Evolutionary conservation across 2,113 vertebrate genomes (phyloP).

Genomic region (Labeo catla): DNA sequence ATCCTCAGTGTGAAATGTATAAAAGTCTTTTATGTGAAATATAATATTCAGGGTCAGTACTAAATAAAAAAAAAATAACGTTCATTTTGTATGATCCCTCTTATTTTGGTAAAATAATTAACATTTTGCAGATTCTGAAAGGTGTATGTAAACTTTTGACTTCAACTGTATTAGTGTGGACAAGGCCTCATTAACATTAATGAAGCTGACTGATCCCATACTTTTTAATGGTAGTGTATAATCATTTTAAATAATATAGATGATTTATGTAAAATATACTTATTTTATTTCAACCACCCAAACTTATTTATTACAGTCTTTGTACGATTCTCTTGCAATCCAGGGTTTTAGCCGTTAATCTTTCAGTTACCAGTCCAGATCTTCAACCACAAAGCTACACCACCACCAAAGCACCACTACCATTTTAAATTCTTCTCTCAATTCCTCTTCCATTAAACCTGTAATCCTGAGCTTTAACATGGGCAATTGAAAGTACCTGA

Average conservation of each 20-base stretch:
- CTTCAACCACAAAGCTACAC: not conserved
- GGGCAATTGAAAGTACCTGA: conserved; percentile 12
- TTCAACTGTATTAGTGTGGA: no score
- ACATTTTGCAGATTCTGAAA: no score
- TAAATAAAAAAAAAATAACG: no score
- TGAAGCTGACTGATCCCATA: no score
- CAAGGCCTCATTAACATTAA: no score
- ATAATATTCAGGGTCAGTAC: no score
- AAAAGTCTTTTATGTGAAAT: no score
- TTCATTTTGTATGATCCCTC: no score
- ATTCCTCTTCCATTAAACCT: conserved; percentile 14
- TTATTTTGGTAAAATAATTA: no score
- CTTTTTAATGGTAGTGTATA: not conserved
- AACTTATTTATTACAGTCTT: not conserved
- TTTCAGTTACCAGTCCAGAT: not conserved
- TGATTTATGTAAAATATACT: not conserved
- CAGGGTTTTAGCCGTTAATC: not conserved
- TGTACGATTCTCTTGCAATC: not conserved
- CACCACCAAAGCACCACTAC: not conserved
- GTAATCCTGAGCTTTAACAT: conserved; percentile 41
- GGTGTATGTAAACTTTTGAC: no score
- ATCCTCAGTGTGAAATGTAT: no score
- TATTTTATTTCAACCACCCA: not conserved
- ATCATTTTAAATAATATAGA: not conserved
- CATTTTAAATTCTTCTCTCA: not conserved